phyloP scores from a whole-genome alignment of 2,888 invertebrate genomes.

The Merodon equestris region DNA sequence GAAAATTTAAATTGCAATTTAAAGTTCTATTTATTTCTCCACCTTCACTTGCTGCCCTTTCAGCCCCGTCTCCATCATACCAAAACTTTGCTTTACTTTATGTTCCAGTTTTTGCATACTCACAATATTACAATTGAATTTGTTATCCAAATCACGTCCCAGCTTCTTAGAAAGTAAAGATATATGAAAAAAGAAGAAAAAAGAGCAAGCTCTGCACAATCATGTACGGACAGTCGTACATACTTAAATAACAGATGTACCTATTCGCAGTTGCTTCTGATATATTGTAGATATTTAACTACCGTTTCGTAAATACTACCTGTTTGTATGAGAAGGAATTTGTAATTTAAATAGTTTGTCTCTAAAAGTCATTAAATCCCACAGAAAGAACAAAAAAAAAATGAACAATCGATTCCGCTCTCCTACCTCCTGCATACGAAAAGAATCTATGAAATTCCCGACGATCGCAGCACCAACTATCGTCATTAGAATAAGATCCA shows the following conservation, averaged over 20 bases:
- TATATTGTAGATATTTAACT: too few relatives aligned
- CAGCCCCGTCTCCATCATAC: background rate
- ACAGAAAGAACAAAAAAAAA: background rate
- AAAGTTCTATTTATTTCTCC: too few relatives aligned
- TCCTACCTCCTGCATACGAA: background rate
- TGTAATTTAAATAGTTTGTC: background rate
- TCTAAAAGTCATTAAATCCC: background rate
- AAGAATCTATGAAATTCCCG: constrained; percentile 16
- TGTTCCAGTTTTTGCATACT: constrained; percentile 36
- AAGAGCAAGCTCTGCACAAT: too few relatives aligned
- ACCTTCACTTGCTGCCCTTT: too few relatives aligned
- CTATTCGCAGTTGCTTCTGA: too few relatives aligned
- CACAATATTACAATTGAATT: constrained; percentile 29
- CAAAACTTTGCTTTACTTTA: constrained; percentile 3
- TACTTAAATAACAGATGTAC: too few relatives aligned
- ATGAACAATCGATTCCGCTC: too few relatives aligned
- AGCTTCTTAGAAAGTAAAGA: constrained; percentile 18
- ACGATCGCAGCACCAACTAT: constrained; percentile 8
- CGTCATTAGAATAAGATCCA: constrained; percentile 20
- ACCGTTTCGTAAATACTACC: too few relatives aligned
- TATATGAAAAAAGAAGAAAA: background rate
- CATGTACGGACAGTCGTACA: too few relatives aligned
- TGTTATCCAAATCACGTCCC: constrained; percentile 48
- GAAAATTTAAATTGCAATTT: too few relatives aligned
- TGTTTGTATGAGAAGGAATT: background rate